phyloP scores from a whole-genome alignment of 2,797 vertebrate genomes.

The Pogoniulus pusillus region DNA sequence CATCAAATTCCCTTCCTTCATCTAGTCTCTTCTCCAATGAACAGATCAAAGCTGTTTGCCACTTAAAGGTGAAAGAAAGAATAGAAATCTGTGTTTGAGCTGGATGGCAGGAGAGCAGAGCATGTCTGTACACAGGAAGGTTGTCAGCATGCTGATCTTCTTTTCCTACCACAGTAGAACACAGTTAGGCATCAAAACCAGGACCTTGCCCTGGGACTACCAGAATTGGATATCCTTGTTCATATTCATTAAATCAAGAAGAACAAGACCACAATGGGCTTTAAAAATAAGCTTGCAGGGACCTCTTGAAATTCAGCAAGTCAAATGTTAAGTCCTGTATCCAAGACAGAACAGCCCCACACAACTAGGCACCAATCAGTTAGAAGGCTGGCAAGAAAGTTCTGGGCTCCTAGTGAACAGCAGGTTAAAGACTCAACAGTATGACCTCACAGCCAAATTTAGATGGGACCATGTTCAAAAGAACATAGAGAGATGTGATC shows the following conservation, averaged over 20 bases:
- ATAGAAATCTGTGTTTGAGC: neutral
- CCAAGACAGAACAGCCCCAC: neutral
- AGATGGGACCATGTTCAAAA: fast-evolving
- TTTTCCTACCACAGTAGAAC: neutral
- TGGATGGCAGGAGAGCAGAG: neutral
- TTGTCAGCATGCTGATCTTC: neutral
- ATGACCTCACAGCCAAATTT: neutral
- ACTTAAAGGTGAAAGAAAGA: neutral
- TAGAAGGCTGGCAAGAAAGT: neutral
- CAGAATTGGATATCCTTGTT: neutral
- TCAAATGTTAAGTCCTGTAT: neutral
- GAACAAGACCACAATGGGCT: neutral
- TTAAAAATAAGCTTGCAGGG: neutral
- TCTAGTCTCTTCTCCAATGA: neutral
- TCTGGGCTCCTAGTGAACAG: neutral
- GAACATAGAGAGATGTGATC: fast-evolving
- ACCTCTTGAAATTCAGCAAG: neutral
- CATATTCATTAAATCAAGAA: neutral
- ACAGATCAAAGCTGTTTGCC: neutral
- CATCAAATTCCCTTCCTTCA: neutral
- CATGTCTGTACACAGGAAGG: neutral
- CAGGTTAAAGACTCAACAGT: neutral
- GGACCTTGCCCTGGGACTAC: neutral
- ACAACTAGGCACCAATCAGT: neutral
- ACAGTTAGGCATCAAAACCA: neutral